Evolutionary conservation across 1,140 invertebrate genomes (phyloP).

Genomic region (Procambarus virginalis): DNA sequence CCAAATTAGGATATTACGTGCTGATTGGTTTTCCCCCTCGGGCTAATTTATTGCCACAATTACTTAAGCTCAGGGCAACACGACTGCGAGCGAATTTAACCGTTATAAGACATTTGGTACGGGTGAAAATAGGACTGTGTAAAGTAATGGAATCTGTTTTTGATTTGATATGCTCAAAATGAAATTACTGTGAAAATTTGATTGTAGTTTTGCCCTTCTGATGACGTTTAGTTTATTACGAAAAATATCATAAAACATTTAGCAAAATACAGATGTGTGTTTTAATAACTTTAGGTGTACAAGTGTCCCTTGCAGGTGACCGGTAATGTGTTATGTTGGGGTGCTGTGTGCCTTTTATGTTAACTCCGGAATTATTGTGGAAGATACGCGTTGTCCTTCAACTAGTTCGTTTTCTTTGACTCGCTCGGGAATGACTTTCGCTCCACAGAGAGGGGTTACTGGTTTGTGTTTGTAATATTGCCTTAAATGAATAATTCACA

Average conservation of each 20-base stretch:
- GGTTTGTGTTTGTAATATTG: too few species aligned
- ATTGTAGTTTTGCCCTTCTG: neutral
- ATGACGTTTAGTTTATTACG: neutral
- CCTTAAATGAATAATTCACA: too few species aligned
- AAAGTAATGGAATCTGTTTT: slow-evolving; percentile 1
- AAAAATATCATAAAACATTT: neutral
- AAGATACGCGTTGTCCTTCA: too few species aligned
- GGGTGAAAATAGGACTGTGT: neutral
- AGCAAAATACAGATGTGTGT: neutral
- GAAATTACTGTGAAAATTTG: neutral
- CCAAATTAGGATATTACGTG: slow-evolving; percentile 59
- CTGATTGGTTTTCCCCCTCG: slow-evolving; percentile 57
- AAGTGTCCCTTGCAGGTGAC: slow-evolving; percentile 30
- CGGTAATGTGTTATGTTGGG: neutral
- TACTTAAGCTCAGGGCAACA: slow-evolving; percentile 36
- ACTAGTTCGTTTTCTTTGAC: too few species aligned
- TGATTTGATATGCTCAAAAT: slow-evolving; percentile 18
- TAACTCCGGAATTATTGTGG: too few species aligned
- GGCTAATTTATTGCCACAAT: slow-evolving; percentile 55
- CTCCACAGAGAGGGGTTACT: too few species aligned
- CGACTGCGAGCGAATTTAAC: slow-evolving; percentile 14
- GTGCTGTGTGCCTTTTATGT: neutral
- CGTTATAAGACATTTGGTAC: neutral
- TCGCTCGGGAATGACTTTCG: too few species aligned
- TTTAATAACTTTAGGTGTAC: too few species aligned